phyloP scores from a whole-genome alignment of 2,888 invertebrate genomes.

The Camponotus fellah region DNA sequence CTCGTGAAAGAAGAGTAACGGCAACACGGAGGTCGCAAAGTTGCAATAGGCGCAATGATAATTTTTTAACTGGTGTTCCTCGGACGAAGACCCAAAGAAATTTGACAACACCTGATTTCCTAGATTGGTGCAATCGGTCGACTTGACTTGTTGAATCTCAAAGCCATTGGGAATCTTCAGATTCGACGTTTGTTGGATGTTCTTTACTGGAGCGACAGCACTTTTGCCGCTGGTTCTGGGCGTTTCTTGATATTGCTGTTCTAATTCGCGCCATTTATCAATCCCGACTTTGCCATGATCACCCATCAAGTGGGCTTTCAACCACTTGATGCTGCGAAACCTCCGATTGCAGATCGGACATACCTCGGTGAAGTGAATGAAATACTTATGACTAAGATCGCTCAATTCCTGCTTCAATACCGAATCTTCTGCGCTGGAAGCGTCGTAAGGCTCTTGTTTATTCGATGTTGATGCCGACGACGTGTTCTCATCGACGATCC shows the following conservation, averaged over 20 bases:
- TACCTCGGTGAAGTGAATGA: slow-evolving; percentile 91
- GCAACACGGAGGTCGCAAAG: slow-evolving; percentile 95
- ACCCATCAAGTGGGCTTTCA: slow-evolving; percentile 94
- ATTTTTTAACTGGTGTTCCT: slow-evolving; percentile 89
- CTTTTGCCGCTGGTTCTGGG: slow-evolving; percentile 85
- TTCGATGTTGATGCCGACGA: slow-evolving; percentile 65
- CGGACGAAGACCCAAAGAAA: slow-evolving; percentile 86
- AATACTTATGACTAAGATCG: slow-evolving; percentile 89
- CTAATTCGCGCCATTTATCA: slow-evolving; percentile 89
- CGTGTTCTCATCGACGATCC: slow-evolving; percentile 95
- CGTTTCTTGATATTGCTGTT: slow-evolving; percentile 86
- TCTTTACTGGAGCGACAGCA: slow-evolving; percentile 66
- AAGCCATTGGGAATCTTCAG: slow-evolving; percentile 88
- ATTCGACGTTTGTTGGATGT: slow-evolving; percentile 85
- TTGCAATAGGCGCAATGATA: slow-evolving; percentile 97
- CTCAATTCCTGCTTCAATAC: slow-evolving; percentile 87
- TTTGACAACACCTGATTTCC: slow-evolving; percentile 87
- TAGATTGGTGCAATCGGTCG: slow-evolving; percentile 77
- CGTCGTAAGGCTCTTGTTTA: slow-evolving; percentile 80
- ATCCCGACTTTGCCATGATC: slow-evolving; percentile 92
- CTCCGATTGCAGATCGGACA: slow-evolving; percentile 95
- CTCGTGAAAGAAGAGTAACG: slow-evolving; percentile 97
- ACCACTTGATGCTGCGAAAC: slow-evolving; percentile 95
- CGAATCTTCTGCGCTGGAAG: slow-evolving; percentile 83
- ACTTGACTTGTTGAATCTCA: slow-evolving; percentile 78